Conservation (phyloP, 2,797 vertebrate genomes). For the Pseudocheirus occidentalis region DNA sequence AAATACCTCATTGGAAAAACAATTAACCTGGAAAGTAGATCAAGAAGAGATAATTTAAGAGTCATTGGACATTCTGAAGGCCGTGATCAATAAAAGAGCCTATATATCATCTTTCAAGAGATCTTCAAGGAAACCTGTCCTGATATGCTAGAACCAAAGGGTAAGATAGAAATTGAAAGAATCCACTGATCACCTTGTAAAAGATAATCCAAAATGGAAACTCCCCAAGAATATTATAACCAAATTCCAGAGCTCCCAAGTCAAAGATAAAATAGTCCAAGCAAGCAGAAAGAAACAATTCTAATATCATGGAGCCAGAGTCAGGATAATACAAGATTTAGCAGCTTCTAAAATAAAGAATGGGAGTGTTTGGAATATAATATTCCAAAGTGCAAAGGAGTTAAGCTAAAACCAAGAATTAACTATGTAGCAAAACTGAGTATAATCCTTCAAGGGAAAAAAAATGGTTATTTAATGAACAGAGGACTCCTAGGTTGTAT, state of each 20-base stretch:
- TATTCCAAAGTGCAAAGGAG: not conserved
- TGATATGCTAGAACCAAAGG: not conserved
- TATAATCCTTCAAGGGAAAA: not conserved
- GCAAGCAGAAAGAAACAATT: not conserved
- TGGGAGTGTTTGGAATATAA: not conserved
- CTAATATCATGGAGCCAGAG: not conserved
- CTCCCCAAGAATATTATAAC: not conserved
- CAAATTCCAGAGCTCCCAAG: not conserved
- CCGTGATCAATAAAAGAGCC: not conserved
- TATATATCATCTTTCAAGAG: not conserved
- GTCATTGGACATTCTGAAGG: not conserved
- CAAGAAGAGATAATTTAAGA: not conserved
- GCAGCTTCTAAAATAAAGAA: not conserved
- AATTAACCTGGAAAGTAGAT: not conserved
- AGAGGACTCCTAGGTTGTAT: not conserved
- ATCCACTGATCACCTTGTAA: not conserved
- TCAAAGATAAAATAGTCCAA: not conserved
- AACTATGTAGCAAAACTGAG: not conserved
- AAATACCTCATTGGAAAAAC: not conserved
- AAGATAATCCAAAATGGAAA: not conserved
- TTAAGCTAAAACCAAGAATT: not conserved
- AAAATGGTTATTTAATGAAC: not conserved
- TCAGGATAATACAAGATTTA: not conserved
- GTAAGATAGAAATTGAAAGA: not conserved
- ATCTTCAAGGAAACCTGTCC: not conserved